Conservation (phyloP, 2,113 vertebrate species). For the Onychostruthus taczanowskii region DNA sequence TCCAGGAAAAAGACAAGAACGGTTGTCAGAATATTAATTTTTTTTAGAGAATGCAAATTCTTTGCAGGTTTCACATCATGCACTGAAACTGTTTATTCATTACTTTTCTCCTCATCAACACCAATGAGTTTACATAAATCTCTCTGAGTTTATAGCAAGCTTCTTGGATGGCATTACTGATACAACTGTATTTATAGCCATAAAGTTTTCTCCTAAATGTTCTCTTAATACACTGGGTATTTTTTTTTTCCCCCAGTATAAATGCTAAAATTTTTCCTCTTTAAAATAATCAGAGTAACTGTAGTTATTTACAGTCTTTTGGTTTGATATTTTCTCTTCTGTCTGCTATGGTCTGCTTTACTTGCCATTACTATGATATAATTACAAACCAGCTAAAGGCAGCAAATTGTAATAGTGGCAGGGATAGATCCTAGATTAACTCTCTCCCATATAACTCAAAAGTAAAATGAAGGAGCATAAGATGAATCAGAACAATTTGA, state of each 20-base stretch:
- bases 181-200: neutral
- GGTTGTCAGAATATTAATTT: conserved; percentile 64
- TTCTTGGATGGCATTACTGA: neutral
- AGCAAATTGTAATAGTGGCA: neutral
- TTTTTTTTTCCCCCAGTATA: neutral
- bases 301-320: neutral
- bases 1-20: conserved; percentile 63
- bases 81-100: neutral
- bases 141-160: neutral
- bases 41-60: neutral
- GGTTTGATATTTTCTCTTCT: neutral
- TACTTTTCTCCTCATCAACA: neutral
- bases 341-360: neutral
- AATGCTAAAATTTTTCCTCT: neutral
- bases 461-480: conserved; percentile 34
- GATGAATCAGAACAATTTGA: conserved; percentile 17
- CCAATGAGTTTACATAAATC: neutral
- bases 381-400: conserved; percentile 31
- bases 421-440: conserved; percentile 3
- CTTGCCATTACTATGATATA: neutral
- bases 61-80: neutral
- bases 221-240: neutral
- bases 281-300: neutral
- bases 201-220: neutral
- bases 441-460: neutral